These are phyloP conservation scores for Halcyon senegalensis DNA, from an alignment of 2,113 vertebrate species.

Conservation along the genomic window DNA sequence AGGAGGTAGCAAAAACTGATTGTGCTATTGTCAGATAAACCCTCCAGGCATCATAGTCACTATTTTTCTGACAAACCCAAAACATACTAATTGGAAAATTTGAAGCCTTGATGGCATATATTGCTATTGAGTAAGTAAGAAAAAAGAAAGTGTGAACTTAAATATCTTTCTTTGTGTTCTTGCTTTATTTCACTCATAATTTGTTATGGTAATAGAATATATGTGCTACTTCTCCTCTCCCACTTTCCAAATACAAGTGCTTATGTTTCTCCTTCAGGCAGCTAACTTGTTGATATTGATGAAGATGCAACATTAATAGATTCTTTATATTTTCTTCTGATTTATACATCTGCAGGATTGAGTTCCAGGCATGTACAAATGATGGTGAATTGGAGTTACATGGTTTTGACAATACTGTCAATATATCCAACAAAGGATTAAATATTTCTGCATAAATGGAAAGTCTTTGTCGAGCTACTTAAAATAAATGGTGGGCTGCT, in stretches of 20 bases:
- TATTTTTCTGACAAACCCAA: background rate
- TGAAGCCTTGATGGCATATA: background rate
- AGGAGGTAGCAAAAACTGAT: background rate
- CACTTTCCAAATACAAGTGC: background rate
- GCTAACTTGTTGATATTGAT: background rate
- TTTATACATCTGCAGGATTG: background rate
- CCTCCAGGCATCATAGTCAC: background rate
- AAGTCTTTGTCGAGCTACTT: background rate
- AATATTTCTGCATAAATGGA: background rate
- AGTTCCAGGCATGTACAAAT: background rate
- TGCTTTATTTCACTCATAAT: background rate
- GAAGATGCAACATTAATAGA: background rate
- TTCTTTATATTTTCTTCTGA: background rate
- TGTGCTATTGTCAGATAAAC: background rate
- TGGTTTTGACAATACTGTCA: background rate
- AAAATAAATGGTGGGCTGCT: background rate
- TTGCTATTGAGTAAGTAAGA: background rate
- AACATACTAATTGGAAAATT: background rate
- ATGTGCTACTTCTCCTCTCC: background rate
- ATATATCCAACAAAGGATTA: background rate
- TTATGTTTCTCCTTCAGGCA: background rate
- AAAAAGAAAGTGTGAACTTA: background rate
- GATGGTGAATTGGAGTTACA: background rate
- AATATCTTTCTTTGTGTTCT: background rate
- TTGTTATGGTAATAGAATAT: background rate